Evolutionary conservation across 2,797 vertebrate species (phyloP).

Genomic region (Bradypodion pumilum): DNA sequence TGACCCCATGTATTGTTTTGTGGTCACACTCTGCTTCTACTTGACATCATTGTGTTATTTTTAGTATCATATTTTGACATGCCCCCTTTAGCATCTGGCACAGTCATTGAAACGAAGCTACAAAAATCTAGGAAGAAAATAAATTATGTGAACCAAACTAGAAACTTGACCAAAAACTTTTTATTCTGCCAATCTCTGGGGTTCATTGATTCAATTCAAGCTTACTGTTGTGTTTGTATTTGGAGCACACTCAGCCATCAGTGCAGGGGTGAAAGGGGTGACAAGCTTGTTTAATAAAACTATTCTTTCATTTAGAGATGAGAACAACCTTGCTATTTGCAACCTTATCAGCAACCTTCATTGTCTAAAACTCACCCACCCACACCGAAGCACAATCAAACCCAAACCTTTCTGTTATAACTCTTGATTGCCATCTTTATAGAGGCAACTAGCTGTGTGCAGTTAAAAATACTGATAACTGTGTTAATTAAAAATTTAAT

Average conservation of each 20-base stretch:
- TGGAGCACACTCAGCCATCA: not conserved
- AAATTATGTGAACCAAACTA: not conserved
- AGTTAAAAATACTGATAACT: conserved; percentile 52
- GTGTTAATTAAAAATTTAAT: conserved; percentile 61
- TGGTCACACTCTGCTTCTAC: not conserved
- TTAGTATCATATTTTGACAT: not conserved
- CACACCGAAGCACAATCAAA: not conserved
- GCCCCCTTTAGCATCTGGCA: not conserved
- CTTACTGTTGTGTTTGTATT: not conserved
- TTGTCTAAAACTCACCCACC: conserved; percentile 37
- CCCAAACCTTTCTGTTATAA: conserved; percentile 19
- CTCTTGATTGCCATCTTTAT: conserved; percentile 37
- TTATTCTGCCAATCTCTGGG: not conserved
- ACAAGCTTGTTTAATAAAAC: not conserved
- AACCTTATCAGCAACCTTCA: conserved; percentile 30
- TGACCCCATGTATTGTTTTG: not conserved
- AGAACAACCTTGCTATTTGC: conserved; percentile 14
- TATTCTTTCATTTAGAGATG: not conserved
- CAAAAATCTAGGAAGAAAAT: not conserved
- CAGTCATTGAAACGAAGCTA: not conserved
- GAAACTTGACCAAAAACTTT: not conserved
- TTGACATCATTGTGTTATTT: not conserved
- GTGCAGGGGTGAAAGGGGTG: not conserved
- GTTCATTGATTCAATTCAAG: conserved; percentile 14
- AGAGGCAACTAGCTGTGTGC: not conserved